These are phyloP conservation scores for Calyptommatus sinebrachiatus DNA, from an alignment of 2,113 vertebrate species.

Conservation along the genomic window DNA sequence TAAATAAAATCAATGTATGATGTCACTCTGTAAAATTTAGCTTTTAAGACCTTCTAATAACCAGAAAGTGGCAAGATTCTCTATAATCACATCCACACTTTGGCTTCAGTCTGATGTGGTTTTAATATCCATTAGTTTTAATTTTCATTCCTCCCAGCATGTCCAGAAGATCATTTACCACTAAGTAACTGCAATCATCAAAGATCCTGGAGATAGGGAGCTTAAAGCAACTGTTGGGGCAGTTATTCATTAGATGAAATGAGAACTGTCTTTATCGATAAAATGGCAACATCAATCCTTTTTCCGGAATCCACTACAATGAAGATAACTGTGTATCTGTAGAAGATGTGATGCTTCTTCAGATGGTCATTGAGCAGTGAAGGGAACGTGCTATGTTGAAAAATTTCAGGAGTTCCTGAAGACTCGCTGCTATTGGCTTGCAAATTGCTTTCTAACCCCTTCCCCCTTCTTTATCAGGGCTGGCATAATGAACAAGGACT, in stretches of 20 bases:
- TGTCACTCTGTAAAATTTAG: no score
- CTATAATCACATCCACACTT: neutral
- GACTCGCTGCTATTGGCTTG: neutral
- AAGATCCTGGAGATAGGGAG: no score
- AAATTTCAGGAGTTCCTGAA: neutral
- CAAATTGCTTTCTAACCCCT: neutral
- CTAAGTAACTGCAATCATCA: neutral
- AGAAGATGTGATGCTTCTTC: neutral
- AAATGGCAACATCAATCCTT: slow-evolving; percentile 8
- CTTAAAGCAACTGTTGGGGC: neutral
- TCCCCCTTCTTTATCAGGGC: neutral
- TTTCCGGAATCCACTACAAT: neutral
- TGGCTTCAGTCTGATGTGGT: neutral
- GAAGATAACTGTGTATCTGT: neutral
- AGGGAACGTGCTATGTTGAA: slow-evolving; percentile 10
- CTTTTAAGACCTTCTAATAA: neutral
- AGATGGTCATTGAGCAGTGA: neutral
- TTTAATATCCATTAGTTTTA: neutral
- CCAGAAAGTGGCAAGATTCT: neutral
- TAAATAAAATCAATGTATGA: neutral
- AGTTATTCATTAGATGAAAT: neutral
- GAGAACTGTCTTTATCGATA: neutral
- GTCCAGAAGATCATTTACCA: neutral
- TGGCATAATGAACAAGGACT: neutral
- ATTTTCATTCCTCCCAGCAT: neutral